Base-by-base conservation (phyloP, 2,113 vertebrate genomes). In the Chitala chitala region DNA sequence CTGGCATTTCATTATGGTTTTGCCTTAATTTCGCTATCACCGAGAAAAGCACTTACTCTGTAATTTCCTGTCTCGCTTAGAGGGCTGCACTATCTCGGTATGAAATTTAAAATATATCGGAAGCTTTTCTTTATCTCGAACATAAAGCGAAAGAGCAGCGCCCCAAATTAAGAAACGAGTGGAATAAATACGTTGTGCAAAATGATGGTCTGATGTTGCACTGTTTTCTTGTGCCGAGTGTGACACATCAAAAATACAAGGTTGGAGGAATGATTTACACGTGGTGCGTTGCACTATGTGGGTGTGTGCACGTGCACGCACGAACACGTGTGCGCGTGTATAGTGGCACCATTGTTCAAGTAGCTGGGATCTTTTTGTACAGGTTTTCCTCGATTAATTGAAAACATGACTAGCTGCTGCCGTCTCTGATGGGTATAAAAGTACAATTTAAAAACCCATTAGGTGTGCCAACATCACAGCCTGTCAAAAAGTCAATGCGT, bases 371-470 rank as follows among this genome's bases (percentile, higher is more conserved):
- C n/a, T 83, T 86, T 87, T 56, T 86, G 86, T 83, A 85, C 82
- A 80, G 80, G 84, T 84, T 84, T 85, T 83, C 82, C 82, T 84
- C 85, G 82, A 86, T 84, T 89, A 88, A 89, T 89, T 90, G 83
- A 86, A 87, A 90, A 90, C 90, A 91, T 84, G 87, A 90, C 86
- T 82, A 82, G 86, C 81, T 84, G 84, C 85, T 86, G 83, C 79
- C 75, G 83, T 76, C 80, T 77, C 85, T 89, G 90, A 91, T 89
- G 86, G 88, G 89, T 89, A 86, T 87, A 89, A 89, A 89, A 78
- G 82, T 84, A 88, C 85, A 87, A 90, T 91, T 91, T 89, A 90
- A 89, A 90, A 91, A 90, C 88, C 84, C 89, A 91, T 91, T 91
- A 92, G 87, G 80, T 78, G 74, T 76, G 79, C 80, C 82, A 77